Percentiles rank a stretch among this genome's conserved stretches.
phyloP scores from a whole-genome alignment of 2,888 invertebrate species.

The Pardosa pseudoannulata region DNA sequence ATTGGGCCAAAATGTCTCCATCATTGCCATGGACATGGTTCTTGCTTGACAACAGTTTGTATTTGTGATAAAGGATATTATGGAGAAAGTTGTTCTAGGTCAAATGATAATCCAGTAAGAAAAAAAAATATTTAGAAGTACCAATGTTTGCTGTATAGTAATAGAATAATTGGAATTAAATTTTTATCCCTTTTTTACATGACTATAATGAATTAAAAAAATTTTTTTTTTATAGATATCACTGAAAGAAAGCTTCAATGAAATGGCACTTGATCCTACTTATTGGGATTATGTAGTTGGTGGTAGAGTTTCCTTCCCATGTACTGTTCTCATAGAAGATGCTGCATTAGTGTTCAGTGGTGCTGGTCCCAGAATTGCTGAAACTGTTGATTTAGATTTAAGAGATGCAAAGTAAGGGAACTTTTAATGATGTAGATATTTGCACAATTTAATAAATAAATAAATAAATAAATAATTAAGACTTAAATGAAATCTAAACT shows the following conservation, averaged over 20 bases:
- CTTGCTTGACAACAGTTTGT: conserved; percentile 76
- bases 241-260: conserved; percentile 77
- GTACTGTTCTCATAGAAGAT: conserved; percentile 76
- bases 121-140: no score
- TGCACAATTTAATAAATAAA: no score
- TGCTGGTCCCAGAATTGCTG: conserved; percentile 76
- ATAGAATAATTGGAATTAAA: no score
- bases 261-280: conserved; percentile 74
- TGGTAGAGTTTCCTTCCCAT: conserved; percentile 76
- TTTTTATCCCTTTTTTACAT: no score
- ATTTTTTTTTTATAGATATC: conserved; percentile 76
- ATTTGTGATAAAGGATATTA: conserved; percentile 76
- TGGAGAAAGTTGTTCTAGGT: conserved; percentile 72
- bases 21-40: conserved; percentile 78
- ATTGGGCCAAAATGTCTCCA: conserved; percentile 77
- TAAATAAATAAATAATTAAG: no score
- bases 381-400: conserved; percentile 77
- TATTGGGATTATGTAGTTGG: conserved; percentile 77
- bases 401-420: conserved; percentile 77
- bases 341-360: conserved; percentile 76
- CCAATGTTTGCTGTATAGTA: no score
- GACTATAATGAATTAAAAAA: no score
- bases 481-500: no score
- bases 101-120: conserved; percentile 53
- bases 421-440: no score